A percentile compares a stretch with the other conserved stretches of the same genome.
These are phyloP conservation scores for Melikaiella ostensackeni DNA, from an alignment of 2,888 invertebrate genomes.

Conservation along the genomic window DNA sequence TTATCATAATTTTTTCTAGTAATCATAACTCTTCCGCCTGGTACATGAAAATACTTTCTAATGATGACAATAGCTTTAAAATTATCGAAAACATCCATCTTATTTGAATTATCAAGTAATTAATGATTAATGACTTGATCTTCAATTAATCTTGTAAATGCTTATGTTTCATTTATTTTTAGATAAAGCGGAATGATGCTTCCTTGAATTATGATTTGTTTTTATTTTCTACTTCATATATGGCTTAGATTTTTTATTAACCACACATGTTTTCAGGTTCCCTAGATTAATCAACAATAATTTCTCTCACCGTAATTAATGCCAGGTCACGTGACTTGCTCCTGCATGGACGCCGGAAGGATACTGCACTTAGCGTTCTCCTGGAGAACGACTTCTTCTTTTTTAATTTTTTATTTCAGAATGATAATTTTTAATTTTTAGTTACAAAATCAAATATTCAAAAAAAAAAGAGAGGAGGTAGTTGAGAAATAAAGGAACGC, in stretches of 20 bases:
- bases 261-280: background rate
- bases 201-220: too few relatives aligned
- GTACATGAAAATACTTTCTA: background rate
- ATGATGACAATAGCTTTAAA: background rate
- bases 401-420: conserved; percentile 1
- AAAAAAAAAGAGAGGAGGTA: conserved; percentile 42
- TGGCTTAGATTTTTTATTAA: background rate
- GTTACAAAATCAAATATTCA: conserved; percentile 30
- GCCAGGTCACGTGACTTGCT: conserved; percentile 60
- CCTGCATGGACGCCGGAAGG: conserved; percentile 64
- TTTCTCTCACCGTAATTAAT: conserved; percentile 61
- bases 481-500: conserved; percentile 57
- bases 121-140: too few relatives aligned
- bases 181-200: too few relatives aligned
- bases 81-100: too few relatives aligned
- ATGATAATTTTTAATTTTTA: background rate
- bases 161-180: too few relatives aligned
- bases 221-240: background rate
- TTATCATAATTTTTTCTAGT: too few relatives aligned
- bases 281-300: background rate
- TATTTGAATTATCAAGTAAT: too few relatives aligned
- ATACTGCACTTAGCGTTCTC: conserved; percentile 61
- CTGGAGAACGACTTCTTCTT: conserved; percentile 41
- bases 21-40: too few relatives aligned
- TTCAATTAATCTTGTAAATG: too few relatives aligned